Evolutionary conservation across 1,140 invertebrate species (phyloP).

Genomic region (Microplitis mediator): DNA sequence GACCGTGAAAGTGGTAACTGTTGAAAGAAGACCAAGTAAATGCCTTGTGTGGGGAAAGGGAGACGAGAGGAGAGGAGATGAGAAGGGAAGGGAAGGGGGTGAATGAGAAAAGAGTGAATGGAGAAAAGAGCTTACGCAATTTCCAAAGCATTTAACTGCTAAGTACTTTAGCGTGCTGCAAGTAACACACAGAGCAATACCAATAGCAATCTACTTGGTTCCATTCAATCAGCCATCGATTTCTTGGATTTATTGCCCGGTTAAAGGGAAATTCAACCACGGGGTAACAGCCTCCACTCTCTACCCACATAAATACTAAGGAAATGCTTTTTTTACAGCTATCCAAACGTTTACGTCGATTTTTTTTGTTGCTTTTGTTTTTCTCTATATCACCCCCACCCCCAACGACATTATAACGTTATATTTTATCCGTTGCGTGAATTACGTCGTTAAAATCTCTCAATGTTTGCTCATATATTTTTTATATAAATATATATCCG

Average conservation of each 20-base stretch:
- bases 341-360: too few species aligned
- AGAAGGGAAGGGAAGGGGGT: constrained; percentile 14
- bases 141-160: constrained; percentile 41
- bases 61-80: too few species aligned
- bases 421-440: too few species aligned
- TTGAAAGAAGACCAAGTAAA: background rate
- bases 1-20: background rate
- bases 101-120: background rate
- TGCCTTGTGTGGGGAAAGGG: background rate
- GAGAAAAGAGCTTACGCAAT: constrained; percentile 24
- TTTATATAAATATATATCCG: too few species aligned
- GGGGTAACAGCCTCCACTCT: background rate
- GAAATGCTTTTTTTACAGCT: too few species aligned
- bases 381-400: too few species aligned
- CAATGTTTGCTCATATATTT: too few species aligned
- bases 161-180: constrained; percentile 34
- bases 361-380: too few species aligned
- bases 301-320: background rate
- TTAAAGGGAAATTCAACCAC: background rate
- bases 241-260: constrained; percentile 49
- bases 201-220: constrained; percentile 45
- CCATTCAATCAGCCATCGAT: constrained; percentile 53
- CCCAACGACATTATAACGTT: too few species aligned
- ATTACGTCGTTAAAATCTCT: too few species aligned
- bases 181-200: constrained; percentile 29